phyloP scores from a whole-genome alignment of 2,888 invertebrate species.

The Harpalus rubripes region DNA sequence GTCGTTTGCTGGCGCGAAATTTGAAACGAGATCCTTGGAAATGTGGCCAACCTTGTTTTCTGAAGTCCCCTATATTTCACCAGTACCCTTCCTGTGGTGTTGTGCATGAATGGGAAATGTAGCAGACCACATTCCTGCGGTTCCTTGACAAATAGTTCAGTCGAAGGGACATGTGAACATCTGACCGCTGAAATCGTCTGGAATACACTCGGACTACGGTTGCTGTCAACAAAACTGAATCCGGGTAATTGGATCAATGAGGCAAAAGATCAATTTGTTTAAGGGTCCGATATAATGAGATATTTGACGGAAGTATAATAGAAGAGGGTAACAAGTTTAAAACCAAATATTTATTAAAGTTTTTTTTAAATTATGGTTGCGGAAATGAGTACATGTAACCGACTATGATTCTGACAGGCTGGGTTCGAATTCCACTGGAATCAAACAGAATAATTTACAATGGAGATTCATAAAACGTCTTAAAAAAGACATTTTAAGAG shows the following conservation, averaged over 20 bases:
- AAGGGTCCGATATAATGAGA: neutral
- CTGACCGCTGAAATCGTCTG: neutral
- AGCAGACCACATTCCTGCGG: slow-evolving; percentile 18
- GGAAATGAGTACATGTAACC: too few species aligned
- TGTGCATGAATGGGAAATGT: slow-evolving; percentile 16
- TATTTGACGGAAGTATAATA: neutral
- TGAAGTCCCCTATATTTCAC: neutral
- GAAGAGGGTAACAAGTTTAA: neutral
- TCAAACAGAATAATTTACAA: too few species aligned
- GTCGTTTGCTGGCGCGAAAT: neutral
- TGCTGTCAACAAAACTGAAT: slow-evolving; percentile 12
- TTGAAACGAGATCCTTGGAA: neutral
- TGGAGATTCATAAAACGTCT: too few species aligned
- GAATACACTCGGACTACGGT: neutral
- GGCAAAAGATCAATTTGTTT: neutral
- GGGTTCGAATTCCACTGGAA: too few species aligned
- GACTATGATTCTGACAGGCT: too few species aligned
- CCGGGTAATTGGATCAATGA: slow-evolving; percentile 37
- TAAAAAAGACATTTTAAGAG: too few species aligned
- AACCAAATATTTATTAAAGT: too few species aligned
- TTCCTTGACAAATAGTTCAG: slow-evolving; percentile 30
- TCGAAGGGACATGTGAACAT: slow-evolving; percentile 31
- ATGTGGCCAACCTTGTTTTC: neutral
- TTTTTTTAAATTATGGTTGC: too few species aligned
- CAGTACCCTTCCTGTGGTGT: neutral